Evolutionary conservation across 2,113 vertebrate genomes (phyloP).

Genomic region (Parotia lawesii): DNA sequence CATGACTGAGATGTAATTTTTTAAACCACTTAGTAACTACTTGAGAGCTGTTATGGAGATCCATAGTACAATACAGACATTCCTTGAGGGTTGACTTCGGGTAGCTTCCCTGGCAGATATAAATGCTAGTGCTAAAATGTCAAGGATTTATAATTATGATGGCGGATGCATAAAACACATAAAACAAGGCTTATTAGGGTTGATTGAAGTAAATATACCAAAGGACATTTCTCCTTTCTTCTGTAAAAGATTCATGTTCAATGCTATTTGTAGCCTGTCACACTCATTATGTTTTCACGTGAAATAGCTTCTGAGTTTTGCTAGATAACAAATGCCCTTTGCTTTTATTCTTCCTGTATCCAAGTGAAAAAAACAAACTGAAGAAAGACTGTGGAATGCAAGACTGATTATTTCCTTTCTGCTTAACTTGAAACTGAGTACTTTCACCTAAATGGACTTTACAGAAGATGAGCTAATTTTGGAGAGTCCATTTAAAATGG

Average conservation of each 20-base stretch:
- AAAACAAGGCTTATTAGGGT: constrained; percentile 48
- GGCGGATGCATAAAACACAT: constrained; percentile 57
- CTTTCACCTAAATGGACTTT: not conserved
- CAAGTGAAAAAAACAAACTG: not conserved
- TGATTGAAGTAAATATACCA: constrained; percentile 60
- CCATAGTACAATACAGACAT: constrained; percentile 51
- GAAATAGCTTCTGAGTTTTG: constrained; percentile 49
- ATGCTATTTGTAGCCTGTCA: constrained; percentile 55
- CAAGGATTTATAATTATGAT: constrained; percentile 76
- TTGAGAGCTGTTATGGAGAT: constrained; percentile 47
- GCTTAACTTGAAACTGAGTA: not conserved
- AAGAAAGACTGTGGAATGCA: not conserved
- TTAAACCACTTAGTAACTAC: constrained; percentile 63
- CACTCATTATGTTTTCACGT: constrained; percentile 45
- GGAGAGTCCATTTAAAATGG: not conserved
- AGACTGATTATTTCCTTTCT: not conserved
- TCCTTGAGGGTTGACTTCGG: constrained; percentile 55
- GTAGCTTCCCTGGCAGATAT: constrained; percentile 52
- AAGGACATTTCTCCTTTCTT: constrained; percentile 49
- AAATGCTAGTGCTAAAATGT: constrained; percentile 68
- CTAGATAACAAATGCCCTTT: constrained; percentile 55
- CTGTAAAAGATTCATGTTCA: constrained; percentile 14
- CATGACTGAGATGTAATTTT: constrained; percentile 57
- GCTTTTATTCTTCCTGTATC: constrained; percentile 14
- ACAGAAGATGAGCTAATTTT: not conserved